These are phyloP conservation scores for Brachyalestes nurse DNA, from an alignment of 2,797 vertebrate genomes.

Conservation along the genomic window DNA sequence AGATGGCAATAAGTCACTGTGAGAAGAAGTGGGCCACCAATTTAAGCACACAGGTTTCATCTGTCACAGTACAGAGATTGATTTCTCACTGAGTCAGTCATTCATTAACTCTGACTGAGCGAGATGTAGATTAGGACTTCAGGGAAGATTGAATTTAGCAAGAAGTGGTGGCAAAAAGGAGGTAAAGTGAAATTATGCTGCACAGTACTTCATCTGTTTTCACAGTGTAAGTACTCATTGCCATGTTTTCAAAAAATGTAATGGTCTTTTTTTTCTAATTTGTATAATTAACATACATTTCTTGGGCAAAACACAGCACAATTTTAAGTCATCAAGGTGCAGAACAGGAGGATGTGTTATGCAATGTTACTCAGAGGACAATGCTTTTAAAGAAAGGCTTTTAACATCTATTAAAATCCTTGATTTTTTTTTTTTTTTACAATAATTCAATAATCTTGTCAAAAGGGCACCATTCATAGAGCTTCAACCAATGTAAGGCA, in stretches of 20 bases:
- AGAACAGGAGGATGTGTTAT: not conserved
- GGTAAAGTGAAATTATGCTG: not conserved
- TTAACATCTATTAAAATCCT: not conserved
- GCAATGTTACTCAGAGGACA: no score
- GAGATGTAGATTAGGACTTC: slow-evolving; percentile 29
- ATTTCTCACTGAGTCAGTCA: slow-evolving; percentile 46
- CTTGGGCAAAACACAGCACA: not conserved
- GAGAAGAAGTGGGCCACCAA: slow-evolving; percentile 15
- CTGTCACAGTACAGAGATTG: slow-evolving; percentile 34
- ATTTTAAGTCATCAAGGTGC: not conserved
- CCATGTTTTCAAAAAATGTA: not conserved
- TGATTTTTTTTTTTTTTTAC: not conserved
- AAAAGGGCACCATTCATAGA: slow-evolving; percentile 20
- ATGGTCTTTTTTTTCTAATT: not conserved
- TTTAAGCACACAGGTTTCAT: slow-evolving; percentile 41
- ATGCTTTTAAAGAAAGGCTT: not conserved
- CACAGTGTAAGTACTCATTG: not conserved
- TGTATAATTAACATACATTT: not conserved
- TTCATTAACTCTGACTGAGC: slow-evolving; percentile 38
- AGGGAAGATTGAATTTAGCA: slow-evolving; percentile 31
- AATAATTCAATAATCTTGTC: not conserved
- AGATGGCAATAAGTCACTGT: slow-evolving; percentile 41
- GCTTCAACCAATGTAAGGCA: slow-evolving; percentile 13
- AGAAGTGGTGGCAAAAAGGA: slow-evolving; percentile 8
- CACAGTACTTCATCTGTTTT: not conserved